Conservation (phyloP, 2,113 vertebrate genomes). For the Theropithecus gelada region DNA sequence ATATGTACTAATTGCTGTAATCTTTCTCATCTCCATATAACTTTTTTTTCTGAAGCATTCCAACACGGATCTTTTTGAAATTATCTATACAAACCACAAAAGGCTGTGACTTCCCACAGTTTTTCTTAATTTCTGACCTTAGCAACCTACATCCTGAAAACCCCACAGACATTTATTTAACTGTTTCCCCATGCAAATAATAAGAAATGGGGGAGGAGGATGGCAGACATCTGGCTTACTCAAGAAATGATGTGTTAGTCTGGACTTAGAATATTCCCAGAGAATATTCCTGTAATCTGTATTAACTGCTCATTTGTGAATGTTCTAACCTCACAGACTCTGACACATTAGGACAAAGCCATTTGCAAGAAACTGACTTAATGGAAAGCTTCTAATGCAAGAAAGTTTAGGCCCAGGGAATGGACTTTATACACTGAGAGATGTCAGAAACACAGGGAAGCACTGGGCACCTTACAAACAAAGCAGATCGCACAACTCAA, state of each 20-base stretch:
- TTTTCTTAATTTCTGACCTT: background rate
- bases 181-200: background rate
- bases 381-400: background rate
- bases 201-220: background rate
- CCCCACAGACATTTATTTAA: background rate
- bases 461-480: fast-evolving
- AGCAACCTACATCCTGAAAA: background rate
- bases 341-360: background rate
- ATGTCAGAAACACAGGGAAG: background rate
- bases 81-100: background rate
- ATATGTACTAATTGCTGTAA: background rate
- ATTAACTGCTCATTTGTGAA: background rate
- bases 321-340: background rate
- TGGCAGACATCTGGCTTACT: background rate
- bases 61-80: background rate
- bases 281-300: background rate
- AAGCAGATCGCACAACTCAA: background rate
- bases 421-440: background rate
- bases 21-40: background rate
- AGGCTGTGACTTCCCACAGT: background rate
- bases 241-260: background rate
- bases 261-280: background rate
- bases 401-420: background rate
- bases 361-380: background rate
- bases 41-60: background rate